Conservation (phyloP, 2,888 invertebrate genomes). For the Patella ulyssiponensis region DNA sequence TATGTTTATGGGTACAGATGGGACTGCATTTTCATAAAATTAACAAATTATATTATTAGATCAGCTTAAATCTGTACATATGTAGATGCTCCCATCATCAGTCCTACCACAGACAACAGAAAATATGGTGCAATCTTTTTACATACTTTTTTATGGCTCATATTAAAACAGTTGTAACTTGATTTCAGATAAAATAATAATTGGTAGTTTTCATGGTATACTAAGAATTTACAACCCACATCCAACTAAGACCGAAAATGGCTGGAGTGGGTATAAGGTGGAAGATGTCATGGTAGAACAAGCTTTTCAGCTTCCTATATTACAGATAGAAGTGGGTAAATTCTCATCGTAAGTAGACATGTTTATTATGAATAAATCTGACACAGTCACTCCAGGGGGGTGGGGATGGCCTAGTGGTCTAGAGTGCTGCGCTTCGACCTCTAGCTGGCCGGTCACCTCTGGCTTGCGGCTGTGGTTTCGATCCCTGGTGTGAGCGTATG, state of each 20-base stretch:
- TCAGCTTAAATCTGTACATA: too few relatives aligned
- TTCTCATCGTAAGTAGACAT: constrained; percentile 83
- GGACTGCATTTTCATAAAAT: too few relatives aligned
- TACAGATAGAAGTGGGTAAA: constrained; percentile 87
- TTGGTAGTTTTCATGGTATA: constrained; percentile 86
- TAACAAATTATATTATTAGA: too few relatives aligned
- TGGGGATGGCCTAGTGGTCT: too few relatives aligned
- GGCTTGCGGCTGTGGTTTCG: too few relatives aligned
- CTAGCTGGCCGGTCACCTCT: too few relatives aligned
- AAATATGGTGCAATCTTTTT: not conserved
- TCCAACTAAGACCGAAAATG: constrained; percentile 74
- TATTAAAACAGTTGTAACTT: not conserved
- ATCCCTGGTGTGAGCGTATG: too few relatives aligned
- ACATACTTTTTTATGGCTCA: not conserved
- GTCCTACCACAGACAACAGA: not conserved
- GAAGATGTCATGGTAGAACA: constrained; percentile 82
- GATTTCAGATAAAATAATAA: constrained; percentile 78
- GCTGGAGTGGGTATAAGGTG: constrained; percentile 61
- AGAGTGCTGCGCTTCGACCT: too few relatives aligned
- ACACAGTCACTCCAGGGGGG: too few relatives aligned
- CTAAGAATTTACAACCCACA: constrained; percentile 81
- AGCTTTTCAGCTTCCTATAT: constrained; percentile 81
- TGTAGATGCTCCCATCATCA: not conserved
- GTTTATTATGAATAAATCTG: too few relatives aligned
- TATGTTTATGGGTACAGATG: too few relatives aligned